Conservation (phyloP, 2,113 vertebrate genomes). For the Neopipo cinnamomea region DNA sequence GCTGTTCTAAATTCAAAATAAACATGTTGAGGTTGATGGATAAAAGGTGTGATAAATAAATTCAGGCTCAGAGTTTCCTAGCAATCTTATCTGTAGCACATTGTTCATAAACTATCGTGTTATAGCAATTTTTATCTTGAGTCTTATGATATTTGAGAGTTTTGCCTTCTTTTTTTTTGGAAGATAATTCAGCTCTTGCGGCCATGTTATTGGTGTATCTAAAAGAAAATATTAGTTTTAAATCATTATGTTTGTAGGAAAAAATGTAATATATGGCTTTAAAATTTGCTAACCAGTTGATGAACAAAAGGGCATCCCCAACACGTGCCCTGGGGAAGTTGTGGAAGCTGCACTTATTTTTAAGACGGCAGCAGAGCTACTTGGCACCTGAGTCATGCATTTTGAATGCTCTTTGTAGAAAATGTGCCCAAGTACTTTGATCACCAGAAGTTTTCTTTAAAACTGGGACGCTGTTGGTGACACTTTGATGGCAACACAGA, state of each 20-base stretch:
- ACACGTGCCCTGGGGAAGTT: background rate
- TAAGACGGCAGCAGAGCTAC: background rate
- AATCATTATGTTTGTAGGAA: background rate
- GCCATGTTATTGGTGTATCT: background rate
- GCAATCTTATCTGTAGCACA: background rate
- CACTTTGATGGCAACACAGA: background rate
- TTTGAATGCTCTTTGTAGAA: slow-evolving; percentile 4
- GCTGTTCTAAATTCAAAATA: background rate
- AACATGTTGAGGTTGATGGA: background rate
- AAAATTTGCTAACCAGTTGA: background rate
- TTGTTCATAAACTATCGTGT: background rate
- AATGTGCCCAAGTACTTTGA: background rate
- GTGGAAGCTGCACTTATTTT: background rate
- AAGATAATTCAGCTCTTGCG: background rate
- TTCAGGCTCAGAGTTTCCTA: background rate
- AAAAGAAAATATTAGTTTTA: background rate
- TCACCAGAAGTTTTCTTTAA: background rate
- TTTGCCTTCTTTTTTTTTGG: background rate
- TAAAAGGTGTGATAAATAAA: slow-evolving; percentile 12
- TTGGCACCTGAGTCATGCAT: background rate
- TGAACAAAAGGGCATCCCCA: background rate
- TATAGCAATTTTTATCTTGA: background rate
- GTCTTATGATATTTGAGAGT: background rate
- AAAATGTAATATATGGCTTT: background rate
- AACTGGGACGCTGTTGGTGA: background rate